Base-by-base conservation (phyloP, 2,797 vertebrate species). In the Nyctibius grandis region DNA sequence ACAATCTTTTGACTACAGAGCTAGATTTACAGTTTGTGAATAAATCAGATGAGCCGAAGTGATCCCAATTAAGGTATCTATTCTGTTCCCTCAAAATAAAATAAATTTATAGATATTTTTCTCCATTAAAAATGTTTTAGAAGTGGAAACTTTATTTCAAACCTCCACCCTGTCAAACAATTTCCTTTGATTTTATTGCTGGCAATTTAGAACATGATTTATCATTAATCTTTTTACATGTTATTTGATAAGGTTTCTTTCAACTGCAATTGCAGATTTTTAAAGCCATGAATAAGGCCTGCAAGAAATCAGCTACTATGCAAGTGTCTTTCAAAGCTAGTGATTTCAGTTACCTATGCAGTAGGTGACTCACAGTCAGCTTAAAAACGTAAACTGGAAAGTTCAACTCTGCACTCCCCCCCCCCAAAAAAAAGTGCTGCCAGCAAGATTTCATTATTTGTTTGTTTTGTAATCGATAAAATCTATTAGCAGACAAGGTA, bases 391-490 rank as follows among this genome's bases (percentile, higher is more conserved):
- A 14, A 75, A 54, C 42, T 34, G 69, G 15, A 19, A 57, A 87
- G 38, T 26, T 56, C 70, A 70, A 48, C 15, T 5, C 29, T 5
- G 2, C 15, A 13, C 33, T 28, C 5, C 0, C 0, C 31, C 28
- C 50, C 23, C 48, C 59, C 0, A 14, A n/a, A 14, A n/a, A 72
- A 84, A 54, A 67, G 15, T 42, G 47, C 33, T 54, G 18, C 80
- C 59, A 75, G 53, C 25, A 51, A 80, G 51, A 87, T 76, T 93
- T 84, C 56, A 36, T 80, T 81, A 59, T 64, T 89, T 85, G 29
- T 68, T 91, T 93, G 63, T 15, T 86, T 64, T 61, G 33, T 73
- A 75, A 92, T 93, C 91, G 94, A 95, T 93, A 92, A 78, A 68
- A 77, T 72, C 88, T 87, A 81, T 91, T 50, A 48, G 40, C 22